Conservation (phyloP, 2,113 vertebrate species). For the Clarias magur region DNA sequence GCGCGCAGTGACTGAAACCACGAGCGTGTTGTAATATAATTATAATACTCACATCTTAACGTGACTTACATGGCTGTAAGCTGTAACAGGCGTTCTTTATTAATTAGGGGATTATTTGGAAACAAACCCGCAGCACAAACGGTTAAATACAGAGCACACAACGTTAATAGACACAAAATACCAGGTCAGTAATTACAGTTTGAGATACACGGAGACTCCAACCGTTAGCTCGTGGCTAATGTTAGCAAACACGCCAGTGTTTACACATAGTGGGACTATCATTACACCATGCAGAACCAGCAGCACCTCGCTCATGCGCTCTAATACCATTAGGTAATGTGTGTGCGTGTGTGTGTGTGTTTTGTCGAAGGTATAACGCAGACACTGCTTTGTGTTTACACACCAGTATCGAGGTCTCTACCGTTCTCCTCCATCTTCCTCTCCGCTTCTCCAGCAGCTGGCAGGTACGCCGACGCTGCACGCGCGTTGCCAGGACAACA, state of each 20-base stretch:
- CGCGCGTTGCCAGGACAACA: conserved; percentile 73
- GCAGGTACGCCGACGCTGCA: conserved; percentile 63
- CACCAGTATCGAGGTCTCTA: conserved; percentile 75
- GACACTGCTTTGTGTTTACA: conserved; percentile 63
- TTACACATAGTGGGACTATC: conserved; percentile 8
- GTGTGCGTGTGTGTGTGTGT: neutral
- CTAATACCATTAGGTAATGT: neutral
- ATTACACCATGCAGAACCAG: neutral
- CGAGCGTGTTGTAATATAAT: neutral
- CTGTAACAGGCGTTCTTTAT: neutral
- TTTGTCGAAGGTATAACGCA: neutral
- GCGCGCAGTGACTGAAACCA: neutral
- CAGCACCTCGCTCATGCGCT: neutral
- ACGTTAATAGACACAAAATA: neutral
- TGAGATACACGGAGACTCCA: too few species aligned
- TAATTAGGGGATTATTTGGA: neutral
- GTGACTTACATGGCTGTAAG: too few species aligned
- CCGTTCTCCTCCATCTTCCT: conserved; percentile 79
- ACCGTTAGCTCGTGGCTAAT: conserved; percentile 23
- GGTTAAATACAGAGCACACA: neutral
- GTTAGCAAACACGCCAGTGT: conserved; percentile 48
- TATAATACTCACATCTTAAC: neutral
- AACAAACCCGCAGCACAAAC: neutral
- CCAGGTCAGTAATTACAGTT: neutral
- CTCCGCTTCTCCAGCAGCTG: conserved; percentile 47